Conservation (phyloP, 2,113 vertebrate species). For the Vulpes ferrilata region DNA sequence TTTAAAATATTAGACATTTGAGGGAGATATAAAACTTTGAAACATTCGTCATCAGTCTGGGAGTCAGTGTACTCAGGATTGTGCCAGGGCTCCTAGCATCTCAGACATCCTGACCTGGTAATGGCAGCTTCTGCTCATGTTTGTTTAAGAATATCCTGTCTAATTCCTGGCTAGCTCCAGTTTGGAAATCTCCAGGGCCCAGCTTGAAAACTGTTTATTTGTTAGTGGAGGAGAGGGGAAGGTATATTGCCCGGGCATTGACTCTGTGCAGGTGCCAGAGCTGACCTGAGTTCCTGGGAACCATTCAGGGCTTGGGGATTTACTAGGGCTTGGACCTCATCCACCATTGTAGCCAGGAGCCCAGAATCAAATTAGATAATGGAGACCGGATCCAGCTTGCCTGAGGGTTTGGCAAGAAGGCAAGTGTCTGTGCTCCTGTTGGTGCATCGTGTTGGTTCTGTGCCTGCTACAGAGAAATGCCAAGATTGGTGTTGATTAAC, state of each 20-base stretch:
- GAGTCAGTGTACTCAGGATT: background rate
- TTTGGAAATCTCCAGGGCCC: background rate
- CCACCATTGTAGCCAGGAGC: slow-evolving; percentile 62
- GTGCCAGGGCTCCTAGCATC: background rate
- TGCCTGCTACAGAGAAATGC: slow-evolving; percentile 40
- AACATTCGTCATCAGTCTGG: background rate
- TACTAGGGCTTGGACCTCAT: slow-evolving; percentile 65
- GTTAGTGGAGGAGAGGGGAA: background rate
- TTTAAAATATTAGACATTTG: background rate
- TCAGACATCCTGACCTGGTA: background rate
- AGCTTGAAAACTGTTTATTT: background rate
- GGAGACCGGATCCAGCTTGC: slow-evolving; percentile 66
- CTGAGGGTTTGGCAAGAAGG: slow-evolving; percentile 72
- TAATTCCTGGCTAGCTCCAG: background rate
- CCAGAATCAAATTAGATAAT: slow-evolving; percentile 76
- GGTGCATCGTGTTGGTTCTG: slow-evolving; percentile 2
- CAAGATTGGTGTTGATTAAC: slow-evolving; percentile 9
- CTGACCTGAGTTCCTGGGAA: slow-evolving; percentile 67
- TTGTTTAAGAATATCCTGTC: background rate
- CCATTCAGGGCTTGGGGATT: background rate
- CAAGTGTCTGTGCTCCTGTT: slow-evolving; percentile 14
- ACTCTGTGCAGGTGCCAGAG: background rate
- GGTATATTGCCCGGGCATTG: background rate
- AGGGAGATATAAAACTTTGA: background rate
- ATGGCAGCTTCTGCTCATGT: background rate